Percentiles rank a stretch among this genome's conserved stretches.
These are phyloP conservation scores for Mesodorylaimus sp. DNA, from an alignment of 2,888 invertebrate genomes.

Conservation along the genomic window DNA sequence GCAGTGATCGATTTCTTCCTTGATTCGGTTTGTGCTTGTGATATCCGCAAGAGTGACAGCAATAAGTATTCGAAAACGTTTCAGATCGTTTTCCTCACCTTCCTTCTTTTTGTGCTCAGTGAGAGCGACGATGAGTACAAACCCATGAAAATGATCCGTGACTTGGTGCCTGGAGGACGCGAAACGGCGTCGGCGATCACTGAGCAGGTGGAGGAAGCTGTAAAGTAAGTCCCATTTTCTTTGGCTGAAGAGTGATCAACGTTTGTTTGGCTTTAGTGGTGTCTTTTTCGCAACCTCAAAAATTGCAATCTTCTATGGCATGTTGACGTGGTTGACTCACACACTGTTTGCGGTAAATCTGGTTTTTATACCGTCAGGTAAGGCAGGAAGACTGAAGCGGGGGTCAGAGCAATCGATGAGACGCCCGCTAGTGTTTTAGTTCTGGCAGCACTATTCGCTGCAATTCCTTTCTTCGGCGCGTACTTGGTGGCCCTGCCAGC, in stretches of 20 bases:
- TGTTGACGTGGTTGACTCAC: constrained; percentile 92
- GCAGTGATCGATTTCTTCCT: constrained; percentile 11
- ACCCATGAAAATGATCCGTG: constrained; percentile 70
- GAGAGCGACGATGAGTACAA: constrained; percentile 66
- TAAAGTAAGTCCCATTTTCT: constrained; percentile 21
- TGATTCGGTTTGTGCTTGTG: constrained; percentile 7
- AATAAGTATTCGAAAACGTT: constrained; percentile 3
- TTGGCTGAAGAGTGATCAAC: neutral
- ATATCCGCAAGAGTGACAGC: too few relatives aligned
- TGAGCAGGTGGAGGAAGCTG: constrained; percentile 31
- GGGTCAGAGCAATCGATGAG: neutral
- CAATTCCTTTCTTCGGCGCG: constrained; percentile 79
- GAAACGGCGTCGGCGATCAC: constrained; percentile 4
- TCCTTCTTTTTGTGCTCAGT: constrained; percentile 73
- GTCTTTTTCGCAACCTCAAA: constrained; percentile 89
- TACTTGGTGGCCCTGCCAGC: constrained; percentile 85
- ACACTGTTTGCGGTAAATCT: constrained; percentile 75
- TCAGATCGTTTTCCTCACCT: constrained; percentile 81
- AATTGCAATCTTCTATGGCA: constrained; percentile 80
- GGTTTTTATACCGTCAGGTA: constrained; percentile 76
- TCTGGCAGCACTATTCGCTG: constrained; percentile 70
- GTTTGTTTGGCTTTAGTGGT: constrained; percentile 42
- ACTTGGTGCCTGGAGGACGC: constrained; percentile 55
- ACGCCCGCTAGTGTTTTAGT: constrained; percentile 38
- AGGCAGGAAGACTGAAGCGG: constrained; percentile 11